phyloP scores from a whole-genome alignment of 1,140 invertebrate genomes.

The Pseudomyrmex pallidus region DNA sequence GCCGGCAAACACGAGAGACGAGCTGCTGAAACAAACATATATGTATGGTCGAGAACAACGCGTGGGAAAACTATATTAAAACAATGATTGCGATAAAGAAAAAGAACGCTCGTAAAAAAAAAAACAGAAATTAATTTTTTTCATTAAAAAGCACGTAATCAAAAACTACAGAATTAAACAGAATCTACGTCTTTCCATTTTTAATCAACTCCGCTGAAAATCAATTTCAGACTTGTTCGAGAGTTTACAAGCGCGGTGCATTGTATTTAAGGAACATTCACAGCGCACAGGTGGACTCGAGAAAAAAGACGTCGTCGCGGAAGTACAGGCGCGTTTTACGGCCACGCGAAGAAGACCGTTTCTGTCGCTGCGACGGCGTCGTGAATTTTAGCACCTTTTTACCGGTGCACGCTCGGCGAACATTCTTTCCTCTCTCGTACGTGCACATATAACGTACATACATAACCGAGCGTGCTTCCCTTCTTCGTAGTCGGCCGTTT shows the following conservation, averaged over 20 bases:
- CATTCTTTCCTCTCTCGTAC: constrained; percentile 29
- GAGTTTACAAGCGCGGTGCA: neutral
- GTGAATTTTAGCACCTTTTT: constrained; percentile 73
- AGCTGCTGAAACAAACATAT: neutral
- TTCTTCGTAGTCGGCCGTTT: constrained; percentile 46
- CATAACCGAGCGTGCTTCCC: constrained; percentile 38
- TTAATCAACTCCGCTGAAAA: neutral
- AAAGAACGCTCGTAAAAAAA: neutral
- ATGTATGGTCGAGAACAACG: neutral
- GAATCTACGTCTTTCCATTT: neutral
- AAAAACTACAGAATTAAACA: too few relatives aligned
- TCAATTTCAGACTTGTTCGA: neutral
- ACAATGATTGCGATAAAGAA: neutral
- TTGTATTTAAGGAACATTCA: too few relatives aligned
- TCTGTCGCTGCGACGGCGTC: constrained; percentile 27
- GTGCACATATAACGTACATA: constrained; percentile 31
- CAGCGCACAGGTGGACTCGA: neutral
- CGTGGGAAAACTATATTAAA: neutral
- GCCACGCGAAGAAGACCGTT: constrained; percentile 34
- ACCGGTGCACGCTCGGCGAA: constrained; percentile 60
- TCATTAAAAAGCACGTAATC: neutral
- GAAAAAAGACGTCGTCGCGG: constrained; percentile 6
- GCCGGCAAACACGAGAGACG: neutral
- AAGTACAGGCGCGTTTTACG: constrained; percentile 31
- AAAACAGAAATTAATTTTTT: neutral